Percentiles rank a stretch among this genome's conserved stretches.
Conservation (phyloP, 2,797 vertebrate genomes). For the Pangasius mekongensis region DNA sequence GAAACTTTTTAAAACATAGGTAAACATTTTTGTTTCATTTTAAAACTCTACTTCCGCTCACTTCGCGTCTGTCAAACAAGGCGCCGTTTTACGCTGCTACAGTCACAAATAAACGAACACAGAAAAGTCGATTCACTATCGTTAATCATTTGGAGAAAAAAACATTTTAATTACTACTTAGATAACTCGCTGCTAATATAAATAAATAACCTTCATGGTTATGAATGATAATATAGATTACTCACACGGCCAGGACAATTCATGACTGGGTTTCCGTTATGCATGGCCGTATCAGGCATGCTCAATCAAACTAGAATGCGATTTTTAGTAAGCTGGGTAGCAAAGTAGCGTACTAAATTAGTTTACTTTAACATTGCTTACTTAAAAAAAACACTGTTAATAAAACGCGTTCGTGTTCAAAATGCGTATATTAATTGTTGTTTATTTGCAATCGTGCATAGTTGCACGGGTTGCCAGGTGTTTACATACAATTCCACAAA, state of each 20-base stretch:
- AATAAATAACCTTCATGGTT: not conserved
- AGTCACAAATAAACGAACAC: slow-evolving; percentile 66
- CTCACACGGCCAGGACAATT: not conserved
- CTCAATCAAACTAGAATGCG: not conserved
- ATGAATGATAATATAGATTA: not conserved
- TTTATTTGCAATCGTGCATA: not conserved
- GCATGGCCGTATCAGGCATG: not conserved
- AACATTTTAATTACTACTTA: not conserved
- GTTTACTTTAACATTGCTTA: not conserved
- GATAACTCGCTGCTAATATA: not conserved
- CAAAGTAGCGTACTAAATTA: too few species aligned
- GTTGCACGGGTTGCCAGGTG: not conserved
- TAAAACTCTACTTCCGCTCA: slow-evolving; percentile 32
- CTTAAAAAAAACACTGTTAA: not conserved
- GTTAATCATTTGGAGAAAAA: not conserved
- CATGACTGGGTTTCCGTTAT: not conserved
- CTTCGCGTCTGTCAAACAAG: slow-evolving; percentile 63
- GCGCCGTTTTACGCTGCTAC: slow-evolving; percentile 47
- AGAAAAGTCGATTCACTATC: slow-evolving; percentile 48
- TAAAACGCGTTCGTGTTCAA: not conserved
- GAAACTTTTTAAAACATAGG: not conserved
- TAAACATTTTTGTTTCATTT: slow-evolving; percentile 32
- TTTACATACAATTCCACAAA: not conserved
- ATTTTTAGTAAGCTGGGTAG: not conserved
- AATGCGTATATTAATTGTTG: not conserved